Conservation (phyloP, 2,888 invertebrate genomes). For the Polydrusus tereticollis region DNA sequence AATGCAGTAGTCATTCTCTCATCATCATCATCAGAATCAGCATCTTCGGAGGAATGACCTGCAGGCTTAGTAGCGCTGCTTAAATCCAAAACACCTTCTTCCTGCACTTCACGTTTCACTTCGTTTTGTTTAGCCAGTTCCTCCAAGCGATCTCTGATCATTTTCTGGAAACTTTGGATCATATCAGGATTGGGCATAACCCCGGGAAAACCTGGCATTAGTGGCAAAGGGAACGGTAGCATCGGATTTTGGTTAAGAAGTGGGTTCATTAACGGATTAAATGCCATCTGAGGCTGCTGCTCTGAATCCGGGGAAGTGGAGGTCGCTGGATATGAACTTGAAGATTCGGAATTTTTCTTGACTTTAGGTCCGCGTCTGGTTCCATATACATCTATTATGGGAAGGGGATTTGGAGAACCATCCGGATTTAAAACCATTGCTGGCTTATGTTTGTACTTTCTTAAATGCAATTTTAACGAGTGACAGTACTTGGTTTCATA, state of each 20-base stretch:
- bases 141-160: constrained; percentile 46
- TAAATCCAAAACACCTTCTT: constrained; percentile 71
- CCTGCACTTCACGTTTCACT: background rate
- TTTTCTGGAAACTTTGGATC: constrained; percentile 54
- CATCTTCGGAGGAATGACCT: constrained; percentile 55
- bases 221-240: constrained; percentile 54
- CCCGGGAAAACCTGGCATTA: constrained; percentile 52
- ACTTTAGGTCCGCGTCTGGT: constrained; percentile 88
- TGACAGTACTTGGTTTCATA: constrained; percentile 99
- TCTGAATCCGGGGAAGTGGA: constrained; percentile 18
- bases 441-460: constrained; percentile 92
- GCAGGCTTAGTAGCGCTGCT: constrained; percentile 64
- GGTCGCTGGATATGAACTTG: constrained; percentile 13
- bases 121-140: constrained; percentile 34
- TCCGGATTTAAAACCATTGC: constrained; percentile 91
- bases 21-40: constrained; percentile 63
- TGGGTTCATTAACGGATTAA: constrained; percentile 51
- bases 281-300: constrained; percentile 35
- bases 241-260: constrained; percentile 50
- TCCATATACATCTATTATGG: constrained; percentile 92
- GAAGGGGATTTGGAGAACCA: constrained; percentile 88
- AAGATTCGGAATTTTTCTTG: constrained; percentile 48
- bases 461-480: constrained; percentile 93
- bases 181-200: constrained; percentile 56
- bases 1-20: constrained; percentile 62